Conservation (phyloP, 1,140 invertebrate species). For the Diabrotica virgifera region DNA sequence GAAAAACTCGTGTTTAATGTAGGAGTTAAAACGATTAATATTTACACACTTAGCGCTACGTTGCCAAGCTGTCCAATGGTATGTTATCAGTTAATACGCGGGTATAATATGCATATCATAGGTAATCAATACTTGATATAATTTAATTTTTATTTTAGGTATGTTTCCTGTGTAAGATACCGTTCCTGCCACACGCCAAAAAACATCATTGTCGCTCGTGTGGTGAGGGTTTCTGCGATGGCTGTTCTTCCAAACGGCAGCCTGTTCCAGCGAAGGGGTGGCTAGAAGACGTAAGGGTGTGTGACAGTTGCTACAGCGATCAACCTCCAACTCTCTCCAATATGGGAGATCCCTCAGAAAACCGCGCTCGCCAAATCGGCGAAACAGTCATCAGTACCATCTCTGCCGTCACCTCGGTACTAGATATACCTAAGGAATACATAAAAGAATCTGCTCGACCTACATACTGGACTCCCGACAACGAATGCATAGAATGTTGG, state of each 20-base stretch:
- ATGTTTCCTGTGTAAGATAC: constrained; percentile 63
- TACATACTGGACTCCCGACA: constrained; percentile 78
- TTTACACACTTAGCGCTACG: too few species aligned
- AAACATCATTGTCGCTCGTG: constrained; percentile 82
- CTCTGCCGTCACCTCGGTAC: constrained; percentile 49
- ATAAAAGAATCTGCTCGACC: constrained; percentile 79
- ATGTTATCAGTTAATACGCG: too few species aligned
- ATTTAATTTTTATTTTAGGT: constrained; percentile 47
- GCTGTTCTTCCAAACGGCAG: constrained; percentile 59
- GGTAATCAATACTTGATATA: background rate
- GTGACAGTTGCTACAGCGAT: constrained; percentile 59
- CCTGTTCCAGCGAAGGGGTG: constrained; percentile 67
- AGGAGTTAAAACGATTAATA: too few species aligned
- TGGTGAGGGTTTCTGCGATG: constrained; percentile 69
- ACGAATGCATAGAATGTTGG: constrained; percentile 62
- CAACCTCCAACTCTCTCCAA: constrained; percentile 40
- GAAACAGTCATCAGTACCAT: constrained; percentile 64
- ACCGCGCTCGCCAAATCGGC: constrained; percentile 60
- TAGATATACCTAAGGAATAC: constrained; percentile 51
- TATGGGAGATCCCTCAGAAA: constrained; percentile 44
- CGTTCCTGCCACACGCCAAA: constrained; percentile 52
- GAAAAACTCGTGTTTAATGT: too few species aligned
- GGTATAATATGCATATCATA: too few species aligned
- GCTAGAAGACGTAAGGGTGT: constrained; percentile 62
- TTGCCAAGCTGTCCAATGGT: too few species aligned